Percentiles rank a stretch among this genome's conserved stretches.
These are phyloP conservation scores for Dendronephthya gigantea DNA, from an alignment of 64 coral and sea anemone genomes.

Conservation along the genomic window DNA sequence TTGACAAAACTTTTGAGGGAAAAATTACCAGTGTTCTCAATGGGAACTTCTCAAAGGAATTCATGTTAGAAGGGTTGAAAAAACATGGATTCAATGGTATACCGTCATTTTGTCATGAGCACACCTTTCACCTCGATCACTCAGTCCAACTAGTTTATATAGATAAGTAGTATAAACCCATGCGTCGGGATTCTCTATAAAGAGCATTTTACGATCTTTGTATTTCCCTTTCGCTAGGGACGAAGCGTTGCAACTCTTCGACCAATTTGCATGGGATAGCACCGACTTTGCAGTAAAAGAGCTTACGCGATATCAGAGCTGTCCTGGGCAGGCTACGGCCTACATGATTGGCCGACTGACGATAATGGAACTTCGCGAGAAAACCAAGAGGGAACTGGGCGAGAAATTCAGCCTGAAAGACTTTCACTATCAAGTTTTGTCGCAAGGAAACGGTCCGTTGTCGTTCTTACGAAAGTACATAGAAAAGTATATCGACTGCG, in stretches of 20 bases:
- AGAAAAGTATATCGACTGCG: neutral
- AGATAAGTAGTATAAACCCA: no score
- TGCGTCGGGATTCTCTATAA: no score
- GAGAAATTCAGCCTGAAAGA: neutral
- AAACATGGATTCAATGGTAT: no score
- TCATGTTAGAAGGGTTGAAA: no score
- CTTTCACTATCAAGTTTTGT: constrained; percentile 11
- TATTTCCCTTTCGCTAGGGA: neutral
- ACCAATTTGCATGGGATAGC: neutral
- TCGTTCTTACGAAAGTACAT: constrained; percentile 3
- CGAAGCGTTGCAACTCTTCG: neutral
- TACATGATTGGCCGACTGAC: constrained; percentile 10
- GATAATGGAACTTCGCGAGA: neutral
- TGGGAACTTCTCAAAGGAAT: no score
- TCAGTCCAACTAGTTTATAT: no score
- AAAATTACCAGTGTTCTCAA: no score
- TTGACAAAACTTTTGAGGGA: no score
- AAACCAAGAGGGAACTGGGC: neutral
- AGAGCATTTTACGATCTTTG: neutral
- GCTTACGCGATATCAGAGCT: constrained; percentile 2
- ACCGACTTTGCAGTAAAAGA: neutral
- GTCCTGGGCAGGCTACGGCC: neutral
- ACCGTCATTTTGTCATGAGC: no score
- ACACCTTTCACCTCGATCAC: no score
- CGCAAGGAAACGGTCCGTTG: neutral